phyloP scores from a whole-genome alignment of 2,797 vertebrate genomes.

The Gobionotothen gibberifrons region DNA sequence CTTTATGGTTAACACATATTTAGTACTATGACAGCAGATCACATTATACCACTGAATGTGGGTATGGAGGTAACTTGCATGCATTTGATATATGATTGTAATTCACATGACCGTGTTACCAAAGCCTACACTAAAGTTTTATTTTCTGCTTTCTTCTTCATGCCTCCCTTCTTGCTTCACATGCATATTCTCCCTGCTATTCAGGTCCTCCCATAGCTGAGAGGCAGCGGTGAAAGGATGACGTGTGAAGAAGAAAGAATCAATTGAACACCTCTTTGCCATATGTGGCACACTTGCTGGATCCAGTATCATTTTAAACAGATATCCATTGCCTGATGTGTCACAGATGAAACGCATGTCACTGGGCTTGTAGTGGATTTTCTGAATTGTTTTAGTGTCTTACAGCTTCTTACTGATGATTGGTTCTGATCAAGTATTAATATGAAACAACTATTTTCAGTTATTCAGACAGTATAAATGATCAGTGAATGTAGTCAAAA shows the following conservation, averaged over 20 bases:
- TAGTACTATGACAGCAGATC: not conserved
- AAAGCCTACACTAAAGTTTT: not conserved
- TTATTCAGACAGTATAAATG: not conserved
- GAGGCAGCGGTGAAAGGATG: constrained; percentile 20
- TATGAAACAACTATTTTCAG: not conserved
- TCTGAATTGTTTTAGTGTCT: constrained; percentile 3
- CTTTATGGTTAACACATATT: not conserved
- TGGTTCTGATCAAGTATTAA: not conserved
- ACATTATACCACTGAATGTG: not conserved
- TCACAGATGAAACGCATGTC: constrained; percentile 13
- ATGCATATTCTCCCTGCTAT: constrained; percentile 8
- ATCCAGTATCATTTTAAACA: constrained; percentile 23
- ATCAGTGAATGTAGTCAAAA: too few species aligned
- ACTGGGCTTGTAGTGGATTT: not conserved
- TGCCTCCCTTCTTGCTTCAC: not conserved
- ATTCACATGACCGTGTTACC: not conserved
- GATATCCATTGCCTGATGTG: constrained; percentile 24
- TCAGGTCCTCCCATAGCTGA: not conserved
- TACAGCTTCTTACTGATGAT: not conserved
- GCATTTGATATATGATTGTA: not conserved
- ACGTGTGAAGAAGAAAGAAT: constrained; percentile 32
- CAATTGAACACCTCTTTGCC: constrained; percentile 32
- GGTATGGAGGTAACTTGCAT: not conserved
- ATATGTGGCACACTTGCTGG: constrained; percentile 24
- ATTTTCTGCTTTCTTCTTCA: not conserved